Evolutionary conservation across 1,140 invertebrate species (phyloP), one percentile per base, ranked within the genome.

Genomic region (Diachasmimorpha longicaudata): DNA sequence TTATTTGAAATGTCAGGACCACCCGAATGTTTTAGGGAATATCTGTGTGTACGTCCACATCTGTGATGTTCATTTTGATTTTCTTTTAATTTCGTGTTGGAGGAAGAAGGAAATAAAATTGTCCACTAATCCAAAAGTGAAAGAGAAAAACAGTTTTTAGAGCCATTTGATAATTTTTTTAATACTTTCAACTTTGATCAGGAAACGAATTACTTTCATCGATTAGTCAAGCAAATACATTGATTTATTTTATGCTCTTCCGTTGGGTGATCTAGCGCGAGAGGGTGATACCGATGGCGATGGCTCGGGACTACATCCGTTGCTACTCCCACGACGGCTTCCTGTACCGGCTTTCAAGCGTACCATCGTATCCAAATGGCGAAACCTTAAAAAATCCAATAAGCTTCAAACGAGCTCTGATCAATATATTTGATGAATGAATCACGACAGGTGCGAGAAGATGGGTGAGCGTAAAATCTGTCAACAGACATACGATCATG

Each of bases 301-400:
- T 14, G 92, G 82, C 72, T 89, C 87, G 0, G 85, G 88, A 39
- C 88, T 89, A 70, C 82, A 88, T 13, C 83, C 87, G 21, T 87
- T 87, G 58, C 86, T 89, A 72, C 86, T 88, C 11, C 85, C 86
- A 11, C 86, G 85, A n/a, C 87, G 84, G 67, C 89, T 88, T 73
- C 85, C 85, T 72, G 86, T 89, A 2, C 90, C 88, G n/a, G 91
- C 90, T 81, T 93, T 94, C 81, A 92, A 86, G 0, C 91, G 91
- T 46, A 94, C 94, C 90, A 93, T 94, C 4, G 94, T 94, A 81
- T 95, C 94, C 84, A 95, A 86, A 84, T 96, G 94, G 42, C 94
- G 93, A 83, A 96, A 95, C 82, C 94, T 95, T 80, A 42, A n/a
- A 70, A 76, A 77, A 69, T 44, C 70, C 46, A 23, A 63, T 72